Conservation (phyloP, 2,797 vertebrate species). For the Sphaeramia orbicularis region DNA sequence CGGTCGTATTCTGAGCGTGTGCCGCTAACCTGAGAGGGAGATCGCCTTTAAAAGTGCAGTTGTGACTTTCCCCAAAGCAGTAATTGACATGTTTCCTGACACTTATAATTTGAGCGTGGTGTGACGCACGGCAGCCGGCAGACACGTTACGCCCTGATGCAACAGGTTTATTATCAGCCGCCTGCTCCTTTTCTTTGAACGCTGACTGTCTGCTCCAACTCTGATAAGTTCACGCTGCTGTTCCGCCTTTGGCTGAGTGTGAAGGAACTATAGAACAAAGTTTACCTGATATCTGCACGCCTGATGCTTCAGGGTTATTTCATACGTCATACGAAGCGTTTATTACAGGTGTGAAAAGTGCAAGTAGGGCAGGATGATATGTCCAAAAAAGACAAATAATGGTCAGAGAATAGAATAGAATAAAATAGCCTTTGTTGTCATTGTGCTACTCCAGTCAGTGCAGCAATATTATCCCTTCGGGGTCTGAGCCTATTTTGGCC, state of each 20-base stretch:
- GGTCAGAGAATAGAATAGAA: no score
- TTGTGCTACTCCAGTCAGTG: no score
- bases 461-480: no score
- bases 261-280: not conserved
- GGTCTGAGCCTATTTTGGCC: no score
- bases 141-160: slow-evolving; percentile 35
- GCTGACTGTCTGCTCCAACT: not conserved
- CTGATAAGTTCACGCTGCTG: no score
- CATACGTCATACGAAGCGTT: not conserved
- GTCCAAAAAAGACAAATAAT: no score
- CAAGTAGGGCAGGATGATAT: no score
- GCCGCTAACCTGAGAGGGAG: not conserved
- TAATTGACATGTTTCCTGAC: slow-evolving; percentile 62
- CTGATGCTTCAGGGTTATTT: slow-evolving; percentile 1
- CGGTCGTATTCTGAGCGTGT: slow-evolving; percentile 8
- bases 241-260: no score
- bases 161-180: slow-evolving; percentile 18
- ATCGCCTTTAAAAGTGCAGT: not conserved
- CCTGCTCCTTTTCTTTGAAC: slow-evolving; percentile 12
- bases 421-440: no score
- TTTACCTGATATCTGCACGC: not conserved
- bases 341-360: not conserved
- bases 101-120: slow-evolving; percentile 55
- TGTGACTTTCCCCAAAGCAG: slow-evolving; percentile 19
- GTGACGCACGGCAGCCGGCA: slow-evolving; percentile 51